Evolutionary conservation across 1,140 invertebrate species (phyloP).

Genomic region (Drosophila biarmipes): DNA sequence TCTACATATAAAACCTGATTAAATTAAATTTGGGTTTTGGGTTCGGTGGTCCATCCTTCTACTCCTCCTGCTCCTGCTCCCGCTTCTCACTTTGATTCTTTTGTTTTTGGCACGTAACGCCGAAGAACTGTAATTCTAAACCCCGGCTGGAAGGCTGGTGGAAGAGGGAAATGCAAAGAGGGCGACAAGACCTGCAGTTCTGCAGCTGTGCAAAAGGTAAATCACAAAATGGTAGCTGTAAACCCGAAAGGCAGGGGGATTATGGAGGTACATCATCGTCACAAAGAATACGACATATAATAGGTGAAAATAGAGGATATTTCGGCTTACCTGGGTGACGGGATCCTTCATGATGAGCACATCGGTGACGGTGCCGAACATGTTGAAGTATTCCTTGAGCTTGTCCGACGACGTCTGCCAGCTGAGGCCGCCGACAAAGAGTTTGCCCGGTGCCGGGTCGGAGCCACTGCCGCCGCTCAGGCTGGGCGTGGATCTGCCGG

Average conservation of each 20-base stretch:
- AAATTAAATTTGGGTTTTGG: slow-evolving; percentile 26
- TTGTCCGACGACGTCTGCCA: slow-evolving; percentile 97
- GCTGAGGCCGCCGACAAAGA: slow-evolving; percentile 95
- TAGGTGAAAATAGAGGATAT: slow-evolving; percentile 12
- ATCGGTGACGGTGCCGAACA: slow-evolving; percentile 96
- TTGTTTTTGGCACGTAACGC: slow-evolving; percentile 56
- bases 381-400: slow-evolving; percentile 94
- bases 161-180: slow-evolving; percentile 13
- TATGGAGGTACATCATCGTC: slow-evolving; percentile 16
- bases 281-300: background rate
- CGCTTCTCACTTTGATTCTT: slow-evolving; percentile 7
- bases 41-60: slow-evolving; percentile 5
- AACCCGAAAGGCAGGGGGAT: slow-evolving; percentile 40
- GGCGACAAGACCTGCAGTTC: slow-evolving; percentile 35
- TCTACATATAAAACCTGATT: slow-evolving; percentile 49
- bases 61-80: slow-evolving; percentile 2
- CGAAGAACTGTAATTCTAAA: slow-evolving; percentile 60
- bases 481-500: slow-evolving; percentile 90
- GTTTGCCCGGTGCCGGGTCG: slow-evolving; percentile 93
- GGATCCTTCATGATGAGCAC: slow-evolving; percentile 97
- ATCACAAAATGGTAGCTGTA: slow-evolving; percentile 61
- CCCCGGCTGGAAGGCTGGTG: slow-evolving; percentile 15
- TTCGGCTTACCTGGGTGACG: slow-evolving; percentile 91
- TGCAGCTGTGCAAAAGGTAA: slow-evolving; percentile 56
- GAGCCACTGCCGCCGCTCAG: slow-evolving; percentile 80